Evolutionary conservation across 2,113 vertebrate genomes (phyloP).

Genomic region (Ascaphus truei): DNA sequence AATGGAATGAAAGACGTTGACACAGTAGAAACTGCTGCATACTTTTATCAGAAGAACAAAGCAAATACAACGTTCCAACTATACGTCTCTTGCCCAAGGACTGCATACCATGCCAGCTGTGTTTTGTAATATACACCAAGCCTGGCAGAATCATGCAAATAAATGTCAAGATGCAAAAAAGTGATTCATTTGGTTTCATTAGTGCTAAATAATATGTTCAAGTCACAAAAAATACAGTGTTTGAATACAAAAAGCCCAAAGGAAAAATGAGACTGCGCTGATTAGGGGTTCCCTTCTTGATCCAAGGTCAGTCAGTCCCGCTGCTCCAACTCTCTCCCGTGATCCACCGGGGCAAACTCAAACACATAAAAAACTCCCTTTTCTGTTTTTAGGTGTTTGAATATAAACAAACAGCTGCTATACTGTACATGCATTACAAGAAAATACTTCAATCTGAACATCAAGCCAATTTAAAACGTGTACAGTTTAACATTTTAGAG

Average conservation of each 20-base stretch:
- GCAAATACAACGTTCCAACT: background rate
- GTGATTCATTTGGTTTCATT: background rate
- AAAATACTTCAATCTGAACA: too few species aligned
- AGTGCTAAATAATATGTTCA: background rate
- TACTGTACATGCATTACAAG: too few species aligned
- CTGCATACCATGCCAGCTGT: background rate
- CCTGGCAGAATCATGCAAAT: background rate
- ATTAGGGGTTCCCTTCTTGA: too few species aligned
- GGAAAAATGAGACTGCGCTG: too few species aligned
- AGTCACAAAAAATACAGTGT: background rate
- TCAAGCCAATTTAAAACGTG: too few species aligned
- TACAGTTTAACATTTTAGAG: too few species aligned
- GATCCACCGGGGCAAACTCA: too few species aligned
- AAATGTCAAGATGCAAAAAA: background rate
- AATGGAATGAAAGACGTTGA: conserved; percentile 8
- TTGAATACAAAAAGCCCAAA: background rate
- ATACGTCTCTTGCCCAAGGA: background rate
- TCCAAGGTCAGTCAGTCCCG: too few species aligned
- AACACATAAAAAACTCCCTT: too few species aligned
- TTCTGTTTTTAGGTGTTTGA: too few species aligned
- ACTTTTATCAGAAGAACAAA: conserved; percentile 10
- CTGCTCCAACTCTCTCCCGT: too few species aligned
- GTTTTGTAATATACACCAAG: background rate
- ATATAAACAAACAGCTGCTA: too few species aligned
- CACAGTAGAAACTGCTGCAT: conserved; percentile 3